Base-by-base conservation (phyloP, 1,140 invertebrate species). In the Conus ventricosus region DNA sequence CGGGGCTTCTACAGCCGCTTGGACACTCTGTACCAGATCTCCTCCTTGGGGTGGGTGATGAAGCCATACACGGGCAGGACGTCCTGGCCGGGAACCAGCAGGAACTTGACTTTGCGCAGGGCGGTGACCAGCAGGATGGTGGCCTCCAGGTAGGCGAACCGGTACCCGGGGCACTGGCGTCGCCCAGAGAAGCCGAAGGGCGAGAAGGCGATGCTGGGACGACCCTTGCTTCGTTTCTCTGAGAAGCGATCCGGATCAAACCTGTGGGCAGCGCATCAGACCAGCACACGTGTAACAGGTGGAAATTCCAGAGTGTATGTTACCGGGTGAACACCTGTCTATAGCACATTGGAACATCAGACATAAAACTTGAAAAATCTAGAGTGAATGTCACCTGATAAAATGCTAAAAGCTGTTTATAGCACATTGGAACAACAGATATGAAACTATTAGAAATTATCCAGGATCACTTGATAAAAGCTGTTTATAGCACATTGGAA, bases 101-200 rank as follows among this genome's bases (percentile, higher is more conserved):
- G 89, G 54, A 95, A 54, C 78, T 92, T 90, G 87, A 93, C 94
- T 81, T 87, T 89, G n/a, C 88, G 71, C 3, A 94, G 55, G 25
- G 94, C 54, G 3, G 88, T 75, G 4, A 91, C 91, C 15, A 95
- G 53, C 25, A 90, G 90, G 10, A 92, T 84, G 39, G 90, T 78
- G 15, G 89, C 88, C 87, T 94, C 92, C 20, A 88, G 27, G 83
- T 93, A 92, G 25, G 92, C 90, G 91, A 94, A 92, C 76, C 89
- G 88, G 80, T 93, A 90, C 1, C 92, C 94, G 51, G 94, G 94
- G 88, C 94, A 95, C 17, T 89, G 89, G 67, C 94, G 89, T 87
- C 94, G 94, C 0, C 94, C 94, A 88, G 93, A 94, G 93, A 95
- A 94, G 57, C 94, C 95, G 92, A 94, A 95, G 57, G 94, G 94